Percentiles rank a stretch among this genome's conserved stretches.
Evolutionary conservation across 2,888 invertebrate species (phyloP).

Genomic region (Pyrrhosoma nymphula): DNA sequence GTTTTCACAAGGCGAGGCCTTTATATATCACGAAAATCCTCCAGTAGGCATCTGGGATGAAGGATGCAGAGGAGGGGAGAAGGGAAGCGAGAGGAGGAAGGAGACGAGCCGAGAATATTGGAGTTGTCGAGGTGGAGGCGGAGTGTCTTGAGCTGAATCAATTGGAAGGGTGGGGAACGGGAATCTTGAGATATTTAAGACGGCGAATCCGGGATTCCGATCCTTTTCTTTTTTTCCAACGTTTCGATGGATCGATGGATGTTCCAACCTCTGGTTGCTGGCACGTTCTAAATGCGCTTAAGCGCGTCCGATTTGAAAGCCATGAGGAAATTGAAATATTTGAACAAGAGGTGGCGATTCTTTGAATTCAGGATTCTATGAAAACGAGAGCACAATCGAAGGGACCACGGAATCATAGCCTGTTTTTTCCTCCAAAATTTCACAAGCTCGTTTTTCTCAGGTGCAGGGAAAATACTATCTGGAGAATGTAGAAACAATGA

Average conservation of each 20-base stretch:
- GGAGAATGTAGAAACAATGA: too few species aligned
- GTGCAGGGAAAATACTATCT: too few species aligned
- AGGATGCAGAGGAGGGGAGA: not conserved
- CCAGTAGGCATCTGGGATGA: not conserved
- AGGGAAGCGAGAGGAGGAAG: not conserved
- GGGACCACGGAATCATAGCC: not conserved
- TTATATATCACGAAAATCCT: slow-evolving; percentile 26
- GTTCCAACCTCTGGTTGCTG: not conserved
- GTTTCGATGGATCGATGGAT: not conserved
- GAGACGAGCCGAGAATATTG: not conserved
- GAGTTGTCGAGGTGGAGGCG: not conserved
- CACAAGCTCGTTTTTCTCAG: too few species aligned
- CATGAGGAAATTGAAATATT: not conserved
- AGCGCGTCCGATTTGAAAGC: not conserved
- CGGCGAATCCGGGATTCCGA: not conserved
- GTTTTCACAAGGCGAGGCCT: slow-evolving; percentile 25
- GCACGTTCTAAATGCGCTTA: not conserved
- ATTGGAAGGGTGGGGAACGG: not conserved
- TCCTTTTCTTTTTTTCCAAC: not conserved
- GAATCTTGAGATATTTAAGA: slow-evolving; percentile 28
- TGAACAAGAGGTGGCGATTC: not conserved
- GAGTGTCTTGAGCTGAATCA: not conserved
- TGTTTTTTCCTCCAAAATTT: too few species aligned
- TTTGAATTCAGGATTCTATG: not conserved
- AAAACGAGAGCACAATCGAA: not conserved